phyloP scores from a whole-genome alignment of 2,888 invertebrate species.

The Rotaria magnacalcarata region DNA sequence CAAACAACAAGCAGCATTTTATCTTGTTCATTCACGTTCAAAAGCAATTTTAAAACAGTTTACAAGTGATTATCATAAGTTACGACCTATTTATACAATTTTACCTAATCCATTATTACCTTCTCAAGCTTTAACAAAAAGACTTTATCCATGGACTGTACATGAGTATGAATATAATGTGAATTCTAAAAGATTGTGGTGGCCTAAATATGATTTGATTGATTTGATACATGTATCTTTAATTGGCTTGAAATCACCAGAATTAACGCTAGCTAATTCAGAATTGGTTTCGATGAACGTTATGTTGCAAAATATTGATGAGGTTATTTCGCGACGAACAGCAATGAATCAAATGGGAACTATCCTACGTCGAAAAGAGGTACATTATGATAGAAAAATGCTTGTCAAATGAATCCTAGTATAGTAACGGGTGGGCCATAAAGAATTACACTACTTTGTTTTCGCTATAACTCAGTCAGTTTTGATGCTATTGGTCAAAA shows the following conservation, averaged over 20 bases:
- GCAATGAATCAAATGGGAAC: neutral
- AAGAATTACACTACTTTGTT: too few species aligned
- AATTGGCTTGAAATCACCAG: neutral
- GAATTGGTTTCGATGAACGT: neutral
- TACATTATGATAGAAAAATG: neutral
- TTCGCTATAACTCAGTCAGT: too few species aligned
- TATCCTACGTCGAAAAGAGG: neutral
- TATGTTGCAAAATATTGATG: conserved; percentile 21
- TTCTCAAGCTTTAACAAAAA: neutral
- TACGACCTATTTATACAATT: neutral
- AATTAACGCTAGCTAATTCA: neutral
- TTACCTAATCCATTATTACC: neutral
- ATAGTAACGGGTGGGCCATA: too few species aligned
- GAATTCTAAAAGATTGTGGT: neutral
- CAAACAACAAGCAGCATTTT: conserved; percentile 54
- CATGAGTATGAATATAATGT: conserved; percentile 16
- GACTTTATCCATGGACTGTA: neutral
- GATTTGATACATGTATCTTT: neutral
- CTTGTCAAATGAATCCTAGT: too few species aligned
- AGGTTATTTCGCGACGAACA: neutral
- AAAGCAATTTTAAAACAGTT: neutral
- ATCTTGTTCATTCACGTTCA: conserved; percentile 49
- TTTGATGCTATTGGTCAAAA: too few species aligned
- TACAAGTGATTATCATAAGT: neutral
- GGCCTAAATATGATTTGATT: neutral